Evolutionary conservation across 2,888 invertebrate genomes (phyloP).

Genomic region (Scaptomyza parva): DNA sequence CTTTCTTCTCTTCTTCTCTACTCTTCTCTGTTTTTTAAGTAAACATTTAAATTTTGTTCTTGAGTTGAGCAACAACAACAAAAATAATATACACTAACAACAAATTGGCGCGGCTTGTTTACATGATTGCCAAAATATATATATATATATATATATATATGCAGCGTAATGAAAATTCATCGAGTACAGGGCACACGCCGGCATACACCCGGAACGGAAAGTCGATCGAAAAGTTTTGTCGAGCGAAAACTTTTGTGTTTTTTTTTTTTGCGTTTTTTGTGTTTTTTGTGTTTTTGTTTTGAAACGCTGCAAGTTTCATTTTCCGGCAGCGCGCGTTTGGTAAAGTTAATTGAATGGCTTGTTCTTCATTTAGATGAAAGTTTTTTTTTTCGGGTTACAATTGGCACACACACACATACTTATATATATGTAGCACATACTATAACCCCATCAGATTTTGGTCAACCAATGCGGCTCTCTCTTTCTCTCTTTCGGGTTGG

Average conservation of each 20-base stretch:
- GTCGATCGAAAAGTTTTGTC: constrained; percentile 47
- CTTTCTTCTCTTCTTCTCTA: no score
- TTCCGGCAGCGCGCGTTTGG: constrained; percentile 31
- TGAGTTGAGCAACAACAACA: constrained; percentile 17
- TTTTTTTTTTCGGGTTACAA: constrained; percentile 53
- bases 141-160: no score
- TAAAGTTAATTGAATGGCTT: constrained; percentile 74
- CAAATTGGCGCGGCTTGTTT: constrained; percentile 73
- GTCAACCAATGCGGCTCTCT: constrained; percentile 41
- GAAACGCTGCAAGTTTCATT: constrained; percentile 45
- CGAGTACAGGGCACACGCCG: constrained; percentile 47
- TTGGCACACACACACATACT: constrained; percentile 51
- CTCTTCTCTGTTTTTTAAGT: constrained; percentile 47
- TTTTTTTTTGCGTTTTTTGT: constrained; percentile 57
- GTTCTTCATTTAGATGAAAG: constrained; percentile 68
- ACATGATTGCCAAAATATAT: constrained; percentile 67
- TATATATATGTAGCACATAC: background rate
- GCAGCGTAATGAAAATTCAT: constrained; percentile 77
- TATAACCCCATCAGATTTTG: constrained; percentile 35
- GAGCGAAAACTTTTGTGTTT: constrained; percentile 48
- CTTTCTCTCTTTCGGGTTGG: no score
- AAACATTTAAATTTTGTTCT: constrained; percentile 22
- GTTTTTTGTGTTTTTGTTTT: constrained; percentile 54
- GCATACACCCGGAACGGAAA: constrained; percentile 11
- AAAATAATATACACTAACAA: background rate